These are phyloP conservation scores for Xiphophorus couchianus DNA, from an alignment of 2,113 vertebrate genomes.

Conservation along the genomic window DNA sequence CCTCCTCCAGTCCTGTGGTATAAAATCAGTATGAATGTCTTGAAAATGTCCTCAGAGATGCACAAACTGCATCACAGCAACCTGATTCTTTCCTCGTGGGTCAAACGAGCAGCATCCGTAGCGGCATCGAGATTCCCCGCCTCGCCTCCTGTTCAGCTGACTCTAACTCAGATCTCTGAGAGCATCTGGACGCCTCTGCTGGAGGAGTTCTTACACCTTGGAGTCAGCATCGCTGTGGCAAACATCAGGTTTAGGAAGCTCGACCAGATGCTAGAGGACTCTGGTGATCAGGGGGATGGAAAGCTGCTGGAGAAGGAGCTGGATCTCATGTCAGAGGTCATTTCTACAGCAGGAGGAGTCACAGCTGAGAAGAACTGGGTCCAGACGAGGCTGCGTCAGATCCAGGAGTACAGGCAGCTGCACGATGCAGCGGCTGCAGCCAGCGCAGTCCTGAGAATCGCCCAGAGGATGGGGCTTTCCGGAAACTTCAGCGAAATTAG, in stretches of 20 bases:
- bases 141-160: neutral
- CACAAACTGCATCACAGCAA: slow-evolving; percentile 64
- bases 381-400: slow-evolving; percentile 44
- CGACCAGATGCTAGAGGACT: slow-evolving; percentile 52
- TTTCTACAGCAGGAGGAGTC: neutral
- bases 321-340: slow-evolving; percentile 52
- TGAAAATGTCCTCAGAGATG: slow-evolving; percentile 71
- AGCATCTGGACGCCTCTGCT: slow-evolving; percentile 68
- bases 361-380: slow-evolving; percentile 41
- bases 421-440: slow-evolving; percentile 65
- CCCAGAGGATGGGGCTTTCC: slow-evolving; percentile 49
- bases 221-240: slow-evolving; percentile 31
- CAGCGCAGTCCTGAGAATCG: slow-evolving; percentile 58
- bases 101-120: slow-evolving; percentile 13
- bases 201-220: slow-evolving; percentile 27
- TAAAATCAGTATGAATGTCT: slow-evolving; percentile 12
- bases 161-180: slow-evolving; percentile 47
- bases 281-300: slow-evolving; percentile 65
- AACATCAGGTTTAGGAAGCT: slow-evolving; percentile 64
- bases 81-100: slow-evolving; percentile 73
- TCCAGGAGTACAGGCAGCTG: slow-evolving; percentile 72
- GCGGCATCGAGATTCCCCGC: rapidly evolving
- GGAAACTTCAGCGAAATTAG: slow-evolving; percentile 71
- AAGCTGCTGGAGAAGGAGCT: slow-evolving; percentile 65
- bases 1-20: slow-evolving; percentile 62